Evolutionary conservation across 2,797 vertebrate species (phyloP), one percentile per base, ranked within the genome.

Genomic region (Vespertilio murinus): DNA sequence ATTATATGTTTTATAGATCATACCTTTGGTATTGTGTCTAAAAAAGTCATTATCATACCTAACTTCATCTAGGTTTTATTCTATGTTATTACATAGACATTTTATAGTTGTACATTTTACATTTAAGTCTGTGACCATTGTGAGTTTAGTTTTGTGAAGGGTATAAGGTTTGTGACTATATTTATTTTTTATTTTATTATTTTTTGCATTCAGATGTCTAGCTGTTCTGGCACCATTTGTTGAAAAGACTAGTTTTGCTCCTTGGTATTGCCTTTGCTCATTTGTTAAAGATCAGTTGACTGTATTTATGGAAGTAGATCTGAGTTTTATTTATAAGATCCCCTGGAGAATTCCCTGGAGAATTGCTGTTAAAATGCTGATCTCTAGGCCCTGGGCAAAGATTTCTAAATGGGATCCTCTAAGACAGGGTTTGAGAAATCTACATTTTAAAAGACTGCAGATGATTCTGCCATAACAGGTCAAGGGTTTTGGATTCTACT

Each of bases 331-430:
- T n/a, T n/a, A n/a, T 42, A 94, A 40, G 38, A 81, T 71, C 38
- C 28, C 5, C 23, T 95, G 35, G 67, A 14, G 45, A 47, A 30
- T 42, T 95, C 28, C 5, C 23, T 95, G 35, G 67, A 14, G 45
- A 47, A 30, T 42, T 95, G 85, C 79, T 87, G 35, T 89, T 35
- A 82, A 40, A 95, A 82, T 83, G 7, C 33, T 87, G 28, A 71
- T 86, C 85, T 54, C 14, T 91, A 42, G 38, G 9, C 20, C 52
- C 52, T 8, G 52, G 20, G 20, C 8, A 54, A 54, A 54, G 52
- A 35, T n/a, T 59, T 84, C 69, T 82, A 84, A 80, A 30, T 89
- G 70, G 64, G 33, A 69, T n/a, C 67, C 10, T 79, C 16, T 90
- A 22, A 38, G 52, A 85, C 33, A 74, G 3, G 30, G 8, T 71